A percentile compares a stretch with the other conserved stretches of the same genome.
These are phyloP conservation scores for Furnarius figulus DNA, from an alignment of 2,113 vertebrate genomes.

Conservation along the genomic window DNA sequence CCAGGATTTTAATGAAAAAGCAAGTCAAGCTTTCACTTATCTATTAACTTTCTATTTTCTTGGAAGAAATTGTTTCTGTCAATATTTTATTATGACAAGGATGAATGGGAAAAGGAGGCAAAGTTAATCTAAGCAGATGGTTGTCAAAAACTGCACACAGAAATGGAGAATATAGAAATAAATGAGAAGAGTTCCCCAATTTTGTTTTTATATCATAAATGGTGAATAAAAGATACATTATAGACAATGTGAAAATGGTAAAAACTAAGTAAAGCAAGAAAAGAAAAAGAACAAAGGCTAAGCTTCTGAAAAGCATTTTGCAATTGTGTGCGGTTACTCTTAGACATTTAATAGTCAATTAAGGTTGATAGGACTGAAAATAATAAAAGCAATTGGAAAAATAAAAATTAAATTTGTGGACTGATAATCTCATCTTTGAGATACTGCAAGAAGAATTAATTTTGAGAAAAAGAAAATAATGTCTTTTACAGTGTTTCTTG, in stretches of 20 bases:
- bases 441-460: not conserved
- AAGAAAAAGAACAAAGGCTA: not conserved
- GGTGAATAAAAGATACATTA: not conserved
- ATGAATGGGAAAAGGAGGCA: not conserved
- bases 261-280: not conserved
- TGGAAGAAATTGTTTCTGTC: not conserved
- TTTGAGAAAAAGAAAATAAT: not conserved
- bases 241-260: not conserved
- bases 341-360: not conserved
- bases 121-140: slow-evolving; percentile 15
- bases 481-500: not conserved
- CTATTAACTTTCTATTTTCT: slow-evolving; percentile 32
- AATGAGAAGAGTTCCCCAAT: not conserved
- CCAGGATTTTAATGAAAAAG: not conserved
- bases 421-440: not conserved
- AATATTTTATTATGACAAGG: slow-evolving; percentile 5
- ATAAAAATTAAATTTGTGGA: not conserved
- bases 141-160: not conserved
- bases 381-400: not conserved
- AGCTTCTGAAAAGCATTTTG: not conserved
- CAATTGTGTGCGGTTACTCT: not conserved
- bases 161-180: not conserved
- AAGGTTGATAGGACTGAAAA: not conserved
- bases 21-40: not conserved
- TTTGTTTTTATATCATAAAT: not conserved